These are phyloP conservation scores for Meda fulgida DNA, from an alignment of 2,797 vertebrate species.

Conservation along the genomic window DNA sequence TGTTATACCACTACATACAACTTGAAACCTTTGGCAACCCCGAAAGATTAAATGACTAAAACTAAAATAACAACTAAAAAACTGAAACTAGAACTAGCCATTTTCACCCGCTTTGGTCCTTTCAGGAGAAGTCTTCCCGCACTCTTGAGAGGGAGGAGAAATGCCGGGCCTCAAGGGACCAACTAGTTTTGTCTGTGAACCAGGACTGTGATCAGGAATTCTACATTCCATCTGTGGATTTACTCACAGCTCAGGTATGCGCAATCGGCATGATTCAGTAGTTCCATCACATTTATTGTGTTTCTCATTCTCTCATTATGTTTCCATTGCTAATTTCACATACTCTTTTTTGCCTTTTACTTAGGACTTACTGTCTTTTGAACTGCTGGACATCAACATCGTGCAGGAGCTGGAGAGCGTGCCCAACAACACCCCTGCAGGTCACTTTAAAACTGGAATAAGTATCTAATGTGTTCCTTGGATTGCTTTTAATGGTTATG, in stretches of 20 bases:
- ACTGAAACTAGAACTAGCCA: not conserved
- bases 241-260: conserved; percentile 94
- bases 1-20: not conserved
- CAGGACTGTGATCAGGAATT: conserved; percentile 82
- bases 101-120: not conserved
- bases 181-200: conserved; percentile 76
- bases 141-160: conserved; percentile 71
- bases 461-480: not conserved
- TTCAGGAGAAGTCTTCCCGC: conserved; percentile 74
- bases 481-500: not conserved
- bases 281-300: not conserved
- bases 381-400: conserved; percentile 95
- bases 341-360: conserved; percentile 1
- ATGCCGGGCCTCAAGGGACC: conserved; percentile 64
- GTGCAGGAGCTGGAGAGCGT: conserved; percentile 94
- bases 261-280: not conserved
- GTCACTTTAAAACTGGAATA: conserved; percentile 73
- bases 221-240: conserved; percentile 94
- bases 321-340: not conserved
- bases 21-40: not conserved
- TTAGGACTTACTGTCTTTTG: conserved; percentile 95
- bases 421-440: conserved; percentile 91
- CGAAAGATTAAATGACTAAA: not conserved
- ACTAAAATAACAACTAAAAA: not conserved
- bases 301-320: not conserved